Conservation (phyloP, 2,797 vertebrate genomes). For the Phoebastria nigripes region DNA sequence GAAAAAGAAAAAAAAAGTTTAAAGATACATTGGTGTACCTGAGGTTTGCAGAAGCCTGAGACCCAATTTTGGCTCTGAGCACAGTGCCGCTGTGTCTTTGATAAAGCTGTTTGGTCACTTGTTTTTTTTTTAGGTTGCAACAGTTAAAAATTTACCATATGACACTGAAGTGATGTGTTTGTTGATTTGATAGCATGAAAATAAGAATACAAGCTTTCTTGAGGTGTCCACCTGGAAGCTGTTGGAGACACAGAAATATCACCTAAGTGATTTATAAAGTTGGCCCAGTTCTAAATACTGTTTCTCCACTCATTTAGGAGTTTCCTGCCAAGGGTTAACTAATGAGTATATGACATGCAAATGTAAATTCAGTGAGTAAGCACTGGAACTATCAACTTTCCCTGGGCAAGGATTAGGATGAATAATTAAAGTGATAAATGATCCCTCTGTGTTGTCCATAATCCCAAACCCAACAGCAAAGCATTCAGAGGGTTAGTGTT, state of each 20-base stretch:
- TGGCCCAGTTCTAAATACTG: not conserved
- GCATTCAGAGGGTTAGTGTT: not conserved
- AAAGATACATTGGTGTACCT: not conserved
- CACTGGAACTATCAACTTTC: not conserved
- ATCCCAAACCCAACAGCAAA: not conserved
- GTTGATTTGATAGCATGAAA: not conserved
- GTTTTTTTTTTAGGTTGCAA: not conserved
- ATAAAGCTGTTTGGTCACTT: not conserved
- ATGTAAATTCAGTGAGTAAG: not conserved
- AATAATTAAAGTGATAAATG: conserved; percentile 4
- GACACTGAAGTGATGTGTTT: not conserved
- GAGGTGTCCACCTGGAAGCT: not conserved
- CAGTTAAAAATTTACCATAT: not conserved
- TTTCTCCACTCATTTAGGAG: not conserved
- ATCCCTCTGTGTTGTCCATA: not conserved
- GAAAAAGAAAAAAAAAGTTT: not conserved
- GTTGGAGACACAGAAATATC: not conserved
- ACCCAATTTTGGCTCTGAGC: not conserved
- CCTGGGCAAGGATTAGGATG: not conserved
- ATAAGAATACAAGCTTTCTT: not conserved
- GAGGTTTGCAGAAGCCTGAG: not conserved
- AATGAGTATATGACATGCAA: not conserved
- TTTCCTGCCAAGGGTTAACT: not conserved
- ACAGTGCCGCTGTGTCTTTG: not conserved
- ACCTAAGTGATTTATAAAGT: not conserved